Evolutionary conservation across 2,113 vertebrate genomes (phyloP), one percentile per base, ranked within the genome.

Genomic region (Phyllostomus discolor): DNA sequence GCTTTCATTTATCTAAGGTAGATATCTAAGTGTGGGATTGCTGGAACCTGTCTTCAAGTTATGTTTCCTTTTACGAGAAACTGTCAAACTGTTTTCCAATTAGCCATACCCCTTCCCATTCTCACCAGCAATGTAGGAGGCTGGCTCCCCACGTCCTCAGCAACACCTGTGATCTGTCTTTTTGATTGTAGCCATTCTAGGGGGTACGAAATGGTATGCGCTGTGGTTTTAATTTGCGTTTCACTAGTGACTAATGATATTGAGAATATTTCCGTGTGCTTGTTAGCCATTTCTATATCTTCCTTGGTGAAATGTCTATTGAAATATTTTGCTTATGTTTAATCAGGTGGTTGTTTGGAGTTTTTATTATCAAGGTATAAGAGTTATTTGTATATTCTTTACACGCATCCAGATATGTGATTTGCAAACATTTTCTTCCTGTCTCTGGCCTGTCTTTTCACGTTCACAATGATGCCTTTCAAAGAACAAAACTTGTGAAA

Each of bases 401-500:
- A 70, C 43, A 72, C 3, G 43, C 7, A 19, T 11, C 24, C 19
- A 90, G 67, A 52, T 78, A 72, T 2, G 41, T 89, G 57, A 89
- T 62, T 76, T 82, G 52, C 59, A 97, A 80, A 85, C 33, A 81
- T 81, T 82, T 96, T 86, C 50, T 69, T 41, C 33, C 43, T 50
- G 38, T 81, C 28, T 33, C 46, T 89, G 67, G 48, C 46, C 85
- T 64, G 20, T 38, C 38, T 86, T 70, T 92, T 89, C 38, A 59
- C 90, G 95, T 87, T 83, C 46, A 86, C 78, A 79, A 87, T 50
- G 52, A 7, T 67, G 20, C 26, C 67, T 64, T 75, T 72, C 66
- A n/a, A 94, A 95, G 52, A 41, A 96, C 9, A 66, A 85, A 43
- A 48, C 3, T 90, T 86, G 82, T 86, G 38, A 91, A 76, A 84